phyloP scores from a whole-genome alignment of 2,888 invertebrate species.

The Mesorhabditis belari region DNA sequence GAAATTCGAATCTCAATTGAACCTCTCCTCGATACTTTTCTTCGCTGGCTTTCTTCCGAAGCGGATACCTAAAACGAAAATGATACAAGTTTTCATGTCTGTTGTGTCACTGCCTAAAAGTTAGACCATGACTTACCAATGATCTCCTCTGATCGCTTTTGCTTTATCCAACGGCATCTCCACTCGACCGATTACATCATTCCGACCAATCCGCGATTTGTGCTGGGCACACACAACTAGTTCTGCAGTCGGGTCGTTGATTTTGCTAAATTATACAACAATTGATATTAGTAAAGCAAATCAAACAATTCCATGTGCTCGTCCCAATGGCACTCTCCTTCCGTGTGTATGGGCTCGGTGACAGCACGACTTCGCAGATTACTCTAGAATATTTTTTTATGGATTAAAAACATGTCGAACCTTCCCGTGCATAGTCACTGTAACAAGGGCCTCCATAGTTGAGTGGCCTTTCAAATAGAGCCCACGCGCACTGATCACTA shows the following conservation, averaged over 20 bases:
- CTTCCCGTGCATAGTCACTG: conserved; percentile 15
- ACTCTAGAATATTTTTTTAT: no score
- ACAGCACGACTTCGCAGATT: conserved; percentile 26
- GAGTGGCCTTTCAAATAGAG: conserved; percentile 37
- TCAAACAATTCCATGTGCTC: conserved; percentile 48
- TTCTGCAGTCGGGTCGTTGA: conserved; percentile 34
- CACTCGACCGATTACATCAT: not conserved
- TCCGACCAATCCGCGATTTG: conserved; percentile 32
- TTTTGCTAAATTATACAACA: conserved; percentile 20
- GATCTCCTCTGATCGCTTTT: not conserved
- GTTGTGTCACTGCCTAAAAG: not conserved
- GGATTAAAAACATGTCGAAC: no score
- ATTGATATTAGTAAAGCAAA: not conserved
- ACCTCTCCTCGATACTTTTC: conserved; percentile 34
- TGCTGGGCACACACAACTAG: conserved; percentile 30
- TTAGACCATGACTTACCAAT: not conserved
- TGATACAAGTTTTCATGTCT: conserved; percentile 4
- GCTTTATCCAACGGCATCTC: not conserved
- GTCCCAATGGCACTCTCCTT: conserved; percentile 40
- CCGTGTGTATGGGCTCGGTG: conserved; percentile 19
- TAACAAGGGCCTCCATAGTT: conserved; percentile 22
- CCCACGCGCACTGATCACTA: conserved; percentile 35
- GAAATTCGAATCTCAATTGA: conserved; percentile 34
- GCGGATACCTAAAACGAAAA: conserved; percentile 14
- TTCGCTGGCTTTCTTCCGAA: conserved; percentile 31